Conservation (phyloP, 2,888 invertebrate species). For the Hirtodrosophila alboralis region DNA sequence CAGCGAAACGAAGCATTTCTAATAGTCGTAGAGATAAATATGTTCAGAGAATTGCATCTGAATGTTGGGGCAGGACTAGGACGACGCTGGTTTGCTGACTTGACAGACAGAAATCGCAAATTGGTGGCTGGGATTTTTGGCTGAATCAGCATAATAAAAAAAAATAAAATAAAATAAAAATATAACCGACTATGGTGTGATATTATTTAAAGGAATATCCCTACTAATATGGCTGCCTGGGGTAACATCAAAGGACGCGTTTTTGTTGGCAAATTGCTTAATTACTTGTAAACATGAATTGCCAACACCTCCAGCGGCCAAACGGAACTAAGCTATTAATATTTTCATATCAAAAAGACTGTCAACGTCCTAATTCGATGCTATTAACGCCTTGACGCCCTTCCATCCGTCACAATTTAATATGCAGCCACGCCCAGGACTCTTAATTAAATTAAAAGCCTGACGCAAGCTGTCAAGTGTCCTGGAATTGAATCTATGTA, state of each 20-base stretch:
- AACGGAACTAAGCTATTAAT: constrained; percentile 45
- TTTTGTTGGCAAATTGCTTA: constrained; percentile 64
- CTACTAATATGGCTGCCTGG: constrained; percentile 29
- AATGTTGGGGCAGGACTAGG: constrained; percentile 8
- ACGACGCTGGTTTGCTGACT: constrained; percentile 28
- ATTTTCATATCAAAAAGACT: constrained; percentile 26
- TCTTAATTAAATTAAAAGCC: constrained; percentile 71
- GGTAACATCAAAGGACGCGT: constrained; percentile 59
- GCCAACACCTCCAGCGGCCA: constrained; percentile 57
- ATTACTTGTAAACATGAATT: constrained; percentile 78
- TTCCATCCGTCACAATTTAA: constrained; percentile 46
- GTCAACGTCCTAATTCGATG: constrained; percentile 57
- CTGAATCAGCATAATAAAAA: constrained; percentile 10
- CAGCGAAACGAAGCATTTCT: constrained; percentile 34
- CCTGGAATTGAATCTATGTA: constrained; percentile 55
- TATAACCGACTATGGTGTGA: too few species aligned
- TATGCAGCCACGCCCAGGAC: constrained; percentile 64
- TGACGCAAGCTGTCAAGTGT: constrained; percentile 39
- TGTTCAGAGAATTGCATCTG: constrained; percentile 21
- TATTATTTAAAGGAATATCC: constrained; percentile 37
- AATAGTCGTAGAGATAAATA: constrained; percentile 48
- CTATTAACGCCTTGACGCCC: constrained; percentile 72
- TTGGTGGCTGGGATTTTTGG: constrained; percentile 51
- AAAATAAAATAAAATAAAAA: too few species aligned
- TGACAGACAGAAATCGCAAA: constrained; percentile 60